phyloP scores from a whole-genome alignment of 2,888 invertebrate species.

The Leucoma salicis region DNA sequence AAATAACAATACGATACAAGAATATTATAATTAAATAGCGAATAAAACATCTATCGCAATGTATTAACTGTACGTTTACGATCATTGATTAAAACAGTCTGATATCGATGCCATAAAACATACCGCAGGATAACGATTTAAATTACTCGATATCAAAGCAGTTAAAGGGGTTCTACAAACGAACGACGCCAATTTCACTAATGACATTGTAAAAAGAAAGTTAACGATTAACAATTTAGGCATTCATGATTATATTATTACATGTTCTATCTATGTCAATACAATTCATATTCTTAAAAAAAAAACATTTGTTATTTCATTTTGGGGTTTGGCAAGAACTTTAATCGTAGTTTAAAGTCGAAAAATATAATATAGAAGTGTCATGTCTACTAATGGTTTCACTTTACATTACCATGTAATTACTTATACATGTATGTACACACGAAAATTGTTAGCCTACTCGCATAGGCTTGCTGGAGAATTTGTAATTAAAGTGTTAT shows the following conservation, averaged over 20 bases:
- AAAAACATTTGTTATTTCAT: neutral
- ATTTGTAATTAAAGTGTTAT: too few relatives aligned
- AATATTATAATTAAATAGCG: conserved; percentile 36
- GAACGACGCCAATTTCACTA: conserved; percentile 79
- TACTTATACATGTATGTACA: too few relatives aligned
- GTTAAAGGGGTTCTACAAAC: conserved; percentile 74
- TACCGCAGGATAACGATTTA: conserved; percentile 76
- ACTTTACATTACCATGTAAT: too few relatives aligned
- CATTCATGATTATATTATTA: conserved; percentile 55
- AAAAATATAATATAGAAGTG: too few relatives aligned
- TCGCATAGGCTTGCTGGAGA: too few relatives aligned
- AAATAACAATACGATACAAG: conserved; percentile 1
- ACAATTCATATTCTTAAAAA: conserved; percentile 6
- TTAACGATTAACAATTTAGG: conserved; percentile 66
- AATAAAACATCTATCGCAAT: conserved; percentile 51
- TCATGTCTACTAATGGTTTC: too few relatives aligned
- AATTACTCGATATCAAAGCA: conserved; percentile 73
- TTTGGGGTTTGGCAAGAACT: neutral
- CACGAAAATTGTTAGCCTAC: too few relatives aligned
- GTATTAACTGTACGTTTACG: conserved; percentile 50
- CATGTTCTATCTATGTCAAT: conserved; percentile 13
- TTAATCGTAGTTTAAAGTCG: too few relatives aligned
- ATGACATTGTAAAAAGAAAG: conserved; percentile 79
- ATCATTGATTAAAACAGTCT: conserved; percentile 59
- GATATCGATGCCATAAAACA: conserved; percentile 74